A percentile compares a stretch with the other conserved stretches of the same genome.
Conservation (phyloP, 2,797 vertebrate species). For the Danio albolineatus region DNA sequence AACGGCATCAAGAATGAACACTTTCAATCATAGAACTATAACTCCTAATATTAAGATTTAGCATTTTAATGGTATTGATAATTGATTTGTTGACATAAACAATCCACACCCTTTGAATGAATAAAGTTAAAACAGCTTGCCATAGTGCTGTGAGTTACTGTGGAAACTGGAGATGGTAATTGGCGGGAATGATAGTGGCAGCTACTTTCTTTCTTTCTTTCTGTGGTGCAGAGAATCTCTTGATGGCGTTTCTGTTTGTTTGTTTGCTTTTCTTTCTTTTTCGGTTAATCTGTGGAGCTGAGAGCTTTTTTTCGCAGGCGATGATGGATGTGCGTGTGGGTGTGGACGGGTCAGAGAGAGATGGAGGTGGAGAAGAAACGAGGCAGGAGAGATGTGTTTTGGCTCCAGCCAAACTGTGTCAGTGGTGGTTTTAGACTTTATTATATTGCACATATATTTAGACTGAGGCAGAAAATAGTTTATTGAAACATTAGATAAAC, state of each 20-base stretch:
- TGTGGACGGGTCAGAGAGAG: conserved; percentile 3
- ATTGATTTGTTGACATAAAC: no score
- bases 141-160: conserved; percentile 31
- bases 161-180: conserved; percentile 56
- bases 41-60: no score
- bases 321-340: conserved; percentile 14
- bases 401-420: conserved; percentile 21
- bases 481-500: no score
- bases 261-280: conserved; percentile 19
- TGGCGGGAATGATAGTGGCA: conserved; percentile 45
- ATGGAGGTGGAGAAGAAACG: neutral
- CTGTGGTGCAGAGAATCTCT: conserved; percentile 37
- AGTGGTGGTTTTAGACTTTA: neutral
- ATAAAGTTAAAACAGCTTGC: no score
- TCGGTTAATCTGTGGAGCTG: conserved; percentile 27
- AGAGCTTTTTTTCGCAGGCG: conserved; percentile 32
- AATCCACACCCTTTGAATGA: no score
- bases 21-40: no score
- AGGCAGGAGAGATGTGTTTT: conserved; percentile 6
- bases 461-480: neutral
- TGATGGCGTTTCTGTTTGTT: conserved; percentile 21
- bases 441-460: conserved; percentile 9
- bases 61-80: no score
- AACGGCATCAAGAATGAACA: no score
- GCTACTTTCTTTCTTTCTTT: conserved; percentile 5